These are phyloP conservation scores for Pangasius djambal DNA, from an alignment of 2,797 vertebrate species.

Conservation along the genomic window DNA sequence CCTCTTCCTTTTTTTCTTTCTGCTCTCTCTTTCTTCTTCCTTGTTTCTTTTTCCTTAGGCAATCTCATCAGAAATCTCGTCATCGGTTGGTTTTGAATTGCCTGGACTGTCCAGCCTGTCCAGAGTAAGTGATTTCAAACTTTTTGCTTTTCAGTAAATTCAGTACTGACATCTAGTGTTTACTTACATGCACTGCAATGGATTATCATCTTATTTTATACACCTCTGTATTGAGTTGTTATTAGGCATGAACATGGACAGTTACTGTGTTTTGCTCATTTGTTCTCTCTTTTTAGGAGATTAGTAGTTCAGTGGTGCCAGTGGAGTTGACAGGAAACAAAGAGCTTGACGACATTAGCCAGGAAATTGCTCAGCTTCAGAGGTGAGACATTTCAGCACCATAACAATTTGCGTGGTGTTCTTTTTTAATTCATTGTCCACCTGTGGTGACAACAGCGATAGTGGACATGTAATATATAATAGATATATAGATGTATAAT, in stretches of 20 bases:
- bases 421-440: background rate
- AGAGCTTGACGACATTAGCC: conserved; percentile 92
- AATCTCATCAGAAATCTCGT: conserved; percentile 37
- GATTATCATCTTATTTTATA: background rate
- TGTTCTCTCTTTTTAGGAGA: conserved; percentile 74
- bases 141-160: background rate
- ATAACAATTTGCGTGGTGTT: background rate
- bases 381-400: conserved; percentile 76
- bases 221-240: background rate
- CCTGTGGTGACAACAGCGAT: background rate
- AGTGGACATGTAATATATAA: background rate
- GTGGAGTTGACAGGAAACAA: conserved; percentile 91
- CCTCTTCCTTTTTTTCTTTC: background rate
- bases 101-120: conserved; percentile 71
- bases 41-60: conserved; percentile 33
- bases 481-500: background rate
- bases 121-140: conserved; percentile 77
- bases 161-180: conserved; percentile 63
- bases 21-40: background rate
- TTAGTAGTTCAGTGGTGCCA: conserved; percentile 78
- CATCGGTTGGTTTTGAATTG: conserved; percentile 75
- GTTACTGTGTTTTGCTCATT: background rate
- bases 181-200: background rate
- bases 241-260: background rate
- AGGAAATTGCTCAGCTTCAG: conserved; percentile 93